These are phyloP conservation scores for Ectemnius cavifrons DNA, from an alignment of 2,888 invertebrate species.

Conservation along the genomic window DNA sequence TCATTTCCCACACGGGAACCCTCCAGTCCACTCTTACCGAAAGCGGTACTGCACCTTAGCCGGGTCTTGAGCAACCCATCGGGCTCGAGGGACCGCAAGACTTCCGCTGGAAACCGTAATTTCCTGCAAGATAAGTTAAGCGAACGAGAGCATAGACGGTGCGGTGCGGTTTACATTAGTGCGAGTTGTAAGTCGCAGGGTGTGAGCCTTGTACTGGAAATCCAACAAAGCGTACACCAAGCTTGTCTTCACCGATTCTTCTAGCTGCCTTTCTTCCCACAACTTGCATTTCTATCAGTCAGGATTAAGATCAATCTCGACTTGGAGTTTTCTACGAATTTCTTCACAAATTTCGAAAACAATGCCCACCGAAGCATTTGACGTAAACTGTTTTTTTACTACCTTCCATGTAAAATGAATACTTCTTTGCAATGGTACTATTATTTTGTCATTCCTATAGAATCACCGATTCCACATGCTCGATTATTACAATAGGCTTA, in stretches of 20 bases:
- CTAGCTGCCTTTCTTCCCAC: slow-evolving; percentile 26
- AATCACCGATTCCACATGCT: too few species aligned
- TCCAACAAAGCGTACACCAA: slow-evolving; percentile 43
- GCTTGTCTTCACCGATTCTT: slow-evolving; percentile 36
- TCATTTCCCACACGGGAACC: too few species aligned
- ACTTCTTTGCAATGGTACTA: not conserved
- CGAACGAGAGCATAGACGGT: slow-evolving; percentile 34
- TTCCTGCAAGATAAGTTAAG: slow-evolving; percentile 59
- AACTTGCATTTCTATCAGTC: too few species aligned
- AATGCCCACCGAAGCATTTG: too few species aligned
- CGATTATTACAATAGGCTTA: too few species aligned
- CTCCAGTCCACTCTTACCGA: not conserved
- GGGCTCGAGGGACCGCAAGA: slow-evolving; percentile 44
- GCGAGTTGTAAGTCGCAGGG: slow-evolving; percentile 15
- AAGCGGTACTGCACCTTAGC: slow-evolving; percentile 4
- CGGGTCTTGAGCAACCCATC: slow-evolving; percentile 35
- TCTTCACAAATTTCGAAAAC: too few species aligned
- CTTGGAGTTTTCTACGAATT: not conserved
- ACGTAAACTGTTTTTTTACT: too few species aligned
- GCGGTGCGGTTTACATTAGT: slow-evolving; percentile 10
- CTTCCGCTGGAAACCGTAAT: slow-evolving; percentile 59
- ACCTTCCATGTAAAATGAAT: too few species aligned
- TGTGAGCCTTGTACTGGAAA: slow-evolving; percentile 57
- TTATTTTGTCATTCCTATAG: not conserved
- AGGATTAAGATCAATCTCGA: not conserved